Evolutionary conservation across 1,140 invertebrate genomes (phyloP).

Genomic region (Zaprionus tsacasi): DNA sequence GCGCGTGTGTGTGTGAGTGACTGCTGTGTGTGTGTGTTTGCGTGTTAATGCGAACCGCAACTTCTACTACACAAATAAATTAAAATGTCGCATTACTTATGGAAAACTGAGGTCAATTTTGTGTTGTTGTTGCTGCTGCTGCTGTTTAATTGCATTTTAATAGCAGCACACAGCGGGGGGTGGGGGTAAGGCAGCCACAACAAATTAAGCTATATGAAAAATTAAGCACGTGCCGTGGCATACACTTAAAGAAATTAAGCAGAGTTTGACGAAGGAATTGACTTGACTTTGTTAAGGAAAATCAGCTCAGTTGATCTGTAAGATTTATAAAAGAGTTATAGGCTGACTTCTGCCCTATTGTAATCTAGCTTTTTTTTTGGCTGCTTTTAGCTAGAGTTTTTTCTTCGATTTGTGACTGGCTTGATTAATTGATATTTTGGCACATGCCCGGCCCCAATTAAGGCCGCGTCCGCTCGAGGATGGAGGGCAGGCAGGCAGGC

Average conservation of each 20-base stretch:
- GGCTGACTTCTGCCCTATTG: not conserved
- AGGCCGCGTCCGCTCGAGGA: conserved; percentile 7
- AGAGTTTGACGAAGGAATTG: not conserved
- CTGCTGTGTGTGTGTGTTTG: conserved; percentile 17
- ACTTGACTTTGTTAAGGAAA: not conserved
- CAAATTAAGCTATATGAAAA: not conserved
- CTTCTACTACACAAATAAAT: conserved; percentile 44
- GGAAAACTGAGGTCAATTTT: conserved; percentile 29
- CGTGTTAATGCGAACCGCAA: conserved; percentile 6
- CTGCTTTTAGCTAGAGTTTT: not conserved
- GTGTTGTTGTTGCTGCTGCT: conserved; percentile 13
- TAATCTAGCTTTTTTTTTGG: not conserved
- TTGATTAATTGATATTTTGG: conserved; percentile 70
- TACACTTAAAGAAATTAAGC: not conserved
- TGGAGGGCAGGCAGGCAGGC: not conserved
- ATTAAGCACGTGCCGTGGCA: not conserved
- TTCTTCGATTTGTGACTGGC: not conserved
- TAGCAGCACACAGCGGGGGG: not conserved
- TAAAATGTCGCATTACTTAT: conserved; percentile 45
- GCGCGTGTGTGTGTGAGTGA: not conserved
- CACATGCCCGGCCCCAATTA: conserved; percentile 44
- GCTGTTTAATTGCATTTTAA: conserved; percentile 35
- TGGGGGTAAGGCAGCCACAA: not conserved
- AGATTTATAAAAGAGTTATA: not conserved
- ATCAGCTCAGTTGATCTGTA: not conserved